A percentile compares a stretch with the other conserved stretches of the same genome.
Evolutionary conservation across 2,888 invertebrate genomes (phyloP).

Genomic region (Callimorpha dominula): DNA sequence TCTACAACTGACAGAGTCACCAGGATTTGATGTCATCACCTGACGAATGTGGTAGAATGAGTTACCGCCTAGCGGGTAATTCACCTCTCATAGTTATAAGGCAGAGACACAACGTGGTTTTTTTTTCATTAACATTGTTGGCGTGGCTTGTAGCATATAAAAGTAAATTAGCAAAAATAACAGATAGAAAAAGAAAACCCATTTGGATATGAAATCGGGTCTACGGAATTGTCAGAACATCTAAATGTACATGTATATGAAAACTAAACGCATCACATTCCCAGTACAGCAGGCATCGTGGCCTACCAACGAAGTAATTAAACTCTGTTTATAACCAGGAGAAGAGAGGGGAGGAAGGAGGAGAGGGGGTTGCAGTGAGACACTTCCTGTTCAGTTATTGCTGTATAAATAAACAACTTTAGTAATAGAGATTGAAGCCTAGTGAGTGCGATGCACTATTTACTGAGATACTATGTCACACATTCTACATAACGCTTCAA

Average conservation of each 20-base stretch:
- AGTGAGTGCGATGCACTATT: neutral
- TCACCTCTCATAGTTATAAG: too few relatives aligned
- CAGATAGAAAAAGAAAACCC: neutral
- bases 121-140: too few relatives aligned
- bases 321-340: slow-evolving; percentile 9
- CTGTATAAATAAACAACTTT: slow-evolving; percentile 12
- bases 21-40: too few relatives aligned
- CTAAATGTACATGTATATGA: neutral
- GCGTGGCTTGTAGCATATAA: too few relatives aligned
- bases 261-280: neutral
- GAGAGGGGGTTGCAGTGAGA: neutral
- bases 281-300: neutral
- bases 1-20: too few relatives aligned
- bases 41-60: too few relatives aligned
- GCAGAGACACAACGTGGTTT: too few relatives aligned
- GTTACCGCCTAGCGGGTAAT: too few relatives aligned
- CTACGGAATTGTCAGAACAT: neutral
- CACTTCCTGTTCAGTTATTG: slow-evolving; percentile 7
- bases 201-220: neutral
- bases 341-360: too few relatives aligned
- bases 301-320: slow-evolving; percentile 8
- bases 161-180: neutral
- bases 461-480: neutral
- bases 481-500: neutral
- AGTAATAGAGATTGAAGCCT: neutral